A percentile compares a stretch with the other conserved stretches of the same genome.
Conservation (phyloP, 2,797 vertebrate species). For the Pangasius macronema region DNA sequence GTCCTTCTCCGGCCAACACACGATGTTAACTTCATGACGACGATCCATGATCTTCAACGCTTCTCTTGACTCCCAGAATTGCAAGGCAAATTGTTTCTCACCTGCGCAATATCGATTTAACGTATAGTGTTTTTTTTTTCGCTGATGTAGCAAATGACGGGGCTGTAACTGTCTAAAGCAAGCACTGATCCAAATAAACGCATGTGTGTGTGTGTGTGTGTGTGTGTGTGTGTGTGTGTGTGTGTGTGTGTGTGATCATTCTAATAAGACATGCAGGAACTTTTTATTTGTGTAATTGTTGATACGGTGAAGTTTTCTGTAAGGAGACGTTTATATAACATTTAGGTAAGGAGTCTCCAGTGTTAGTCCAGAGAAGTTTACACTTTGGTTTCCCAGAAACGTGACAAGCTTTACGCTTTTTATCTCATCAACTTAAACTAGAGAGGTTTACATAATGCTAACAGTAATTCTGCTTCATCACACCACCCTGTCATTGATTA, state of each 20-base stretch:
- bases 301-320: too few species aligned
- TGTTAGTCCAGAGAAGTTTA: background rate
- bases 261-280: background rate
- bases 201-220: too few species aligned
- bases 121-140: slow-evolving; percentile 24
- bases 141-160: slow-evolving; percentile 42
- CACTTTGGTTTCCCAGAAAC: background rate
- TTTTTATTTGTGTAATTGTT: too few species aligned
- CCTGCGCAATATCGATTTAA: slow-evolving; percentile 28
- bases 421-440: background rate
- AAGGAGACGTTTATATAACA: too few species aligned
- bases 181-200: background rate
- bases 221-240: too few species aligned
- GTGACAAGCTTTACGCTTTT: background rate
- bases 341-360: background rate
- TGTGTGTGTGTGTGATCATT: background rate
- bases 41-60: background rate
- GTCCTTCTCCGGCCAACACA: slow-evolving; percentile 26
- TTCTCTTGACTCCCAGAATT: slow-evolving; percentile 39
- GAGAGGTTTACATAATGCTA: background rate
- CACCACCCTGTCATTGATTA: background rate
- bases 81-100: slow-evolving; percentile 38
- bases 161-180: background rate
- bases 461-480: background rate
- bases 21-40: background rate